Evolutionary conservation across 2,888 invertebrate genomes (phyloP).

Genomic region (Apamea epomidion): DNA sequence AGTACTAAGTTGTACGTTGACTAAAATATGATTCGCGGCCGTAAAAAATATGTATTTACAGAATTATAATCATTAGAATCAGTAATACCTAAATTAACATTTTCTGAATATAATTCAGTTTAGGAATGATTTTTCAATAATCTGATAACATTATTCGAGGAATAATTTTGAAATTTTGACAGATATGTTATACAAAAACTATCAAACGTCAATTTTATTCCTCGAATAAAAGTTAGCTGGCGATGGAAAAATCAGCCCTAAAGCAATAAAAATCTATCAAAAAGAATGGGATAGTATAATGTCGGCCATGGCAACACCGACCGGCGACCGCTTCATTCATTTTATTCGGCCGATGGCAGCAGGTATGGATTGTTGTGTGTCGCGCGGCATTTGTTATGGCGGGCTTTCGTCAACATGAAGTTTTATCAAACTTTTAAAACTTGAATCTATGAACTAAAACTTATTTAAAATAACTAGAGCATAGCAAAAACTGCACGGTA

Average conservation of each 20-base stretch:
- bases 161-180: too few relatives aligned
- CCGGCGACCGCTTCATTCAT: constrained; percentile 61
- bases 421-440: constrained; percentile 84
- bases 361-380: constrained; percentile 65
- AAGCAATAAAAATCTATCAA: background rate
- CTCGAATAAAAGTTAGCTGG: too few relatives aligned
- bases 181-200: too few relatives aligned
- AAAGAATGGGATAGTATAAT: constrained; percentile 36
- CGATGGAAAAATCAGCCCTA: too few relatives aligned
- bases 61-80: too few relatives aligned
- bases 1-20: too few relatives aligned
- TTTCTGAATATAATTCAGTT: background rate
- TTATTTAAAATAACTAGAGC: constrained; percentile 63
- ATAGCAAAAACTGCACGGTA: constrained; percentile 70
- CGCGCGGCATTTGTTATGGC: constrained; percentile 78
- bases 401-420: constrained; percentile 86
- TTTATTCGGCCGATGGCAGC: constrained; percentile 84
- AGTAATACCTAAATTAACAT: too few relatives aligned
- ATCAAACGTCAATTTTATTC: too few relatives aligned
- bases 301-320: constrained; percentile 74
- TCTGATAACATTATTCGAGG: too few relatives aligned
- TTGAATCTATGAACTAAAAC: constrained; percentile 75
- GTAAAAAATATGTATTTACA: too few relatives aligned
- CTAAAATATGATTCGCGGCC: too few relatives aligned
- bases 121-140: too few relatives aligned